Percentiles rank a stretch among this genome's conserved stretches.
Conservation (phyloP, 30 jellyfish, hydroid and myxozoan genomes). For the Aurelia aurita region DNA sequence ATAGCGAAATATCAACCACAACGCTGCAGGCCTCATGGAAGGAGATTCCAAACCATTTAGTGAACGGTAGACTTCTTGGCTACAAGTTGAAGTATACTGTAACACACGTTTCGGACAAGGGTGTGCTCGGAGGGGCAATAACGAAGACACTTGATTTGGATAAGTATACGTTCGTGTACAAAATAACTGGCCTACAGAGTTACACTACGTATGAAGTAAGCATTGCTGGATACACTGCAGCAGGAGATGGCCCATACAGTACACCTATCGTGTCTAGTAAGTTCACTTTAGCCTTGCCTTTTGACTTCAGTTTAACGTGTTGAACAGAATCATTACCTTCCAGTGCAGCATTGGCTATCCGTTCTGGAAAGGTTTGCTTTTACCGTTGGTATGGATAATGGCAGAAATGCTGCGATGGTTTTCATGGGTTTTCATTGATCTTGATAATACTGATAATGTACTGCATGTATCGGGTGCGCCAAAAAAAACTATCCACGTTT, state of each 20-base stretch:
- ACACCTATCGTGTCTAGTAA: conserved; percentile 58
- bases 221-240: conserved; percentile 60
- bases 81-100: conserved; percentile 46
- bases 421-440: too few species aligned
- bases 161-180: conserved; percentile 38
- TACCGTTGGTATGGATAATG: too few species aligned
- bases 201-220: conserved; percentile 50
- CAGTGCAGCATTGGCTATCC: too few species aligned
- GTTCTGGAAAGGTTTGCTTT: too few species aligned
- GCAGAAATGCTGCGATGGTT: too few species aligned
- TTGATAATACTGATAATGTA: too few species aligned
- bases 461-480: too few species aligned
- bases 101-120: conserved; percentile 23
- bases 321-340: too few species aligned
- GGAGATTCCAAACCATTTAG: conserved; percentile 30
- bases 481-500: too few species aligned
- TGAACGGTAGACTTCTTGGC: conserved; percentile 75
- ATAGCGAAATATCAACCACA: conserved; percentile 19
- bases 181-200: conserved; percentile 51
- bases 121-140: conserved; percentile 17
- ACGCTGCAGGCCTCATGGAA: conserved; percentile 41
- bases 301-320: too few species aligned
- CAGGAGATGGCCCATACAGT: conserved; percentile 74
- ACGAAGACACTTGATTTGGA: conserved; percentile 37
- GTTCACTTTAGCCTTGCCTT: not conserved